Evolutionary conservation across 92 coral and sea anemone genomes (phyloP).

Genomic region (Epizoanthus rinbou): DNA sequence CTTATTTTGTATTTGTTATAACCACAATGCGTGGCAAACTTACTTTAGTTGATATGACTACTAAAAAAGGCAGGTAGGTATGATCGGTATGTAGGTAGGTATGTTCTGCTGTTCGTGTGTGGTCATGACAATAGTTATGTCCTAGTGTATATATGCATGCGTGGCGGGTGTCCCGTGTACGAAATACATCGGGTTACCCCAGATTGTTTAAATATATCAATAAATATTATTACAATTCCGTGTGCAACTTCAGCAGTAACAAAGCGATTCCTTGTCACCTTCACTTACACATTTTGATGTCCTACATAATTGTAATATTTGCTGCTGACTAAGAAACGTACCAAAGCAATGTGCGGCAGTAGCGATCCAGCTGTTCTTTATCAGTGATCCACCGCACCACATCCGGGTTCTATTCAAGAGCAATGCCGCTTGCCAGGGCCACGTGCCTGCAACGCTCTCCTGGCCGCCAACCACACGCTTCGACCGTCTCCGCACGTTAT

Average conservation of each 20-base stretch:
- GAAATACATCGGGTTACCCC: too few relatives aligned
- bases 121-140: neutral
- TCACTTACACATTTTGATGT: too few relatives aligned
- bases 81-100: neutral
- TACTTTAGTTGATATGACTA: too few relatives aligned
- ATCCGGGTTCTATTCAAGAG: slow-evolving; percentile 79
- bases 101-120: neutral
- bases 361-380: slow-evolving; percentile 79
- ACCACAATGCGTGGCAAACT: too few relatives aligned
- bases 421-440: slow-evolving; percentile 98
- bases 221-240: too few relatives aligned
- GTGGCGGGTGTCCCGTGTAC: too few relatives aligned
- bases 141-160: neutral
- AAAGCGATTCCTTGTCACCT: too few relatives aligned
- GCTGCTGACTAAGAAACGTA: slow-evolving; percentile 43
- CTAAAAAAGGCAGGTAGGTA: too few relatives aligned
- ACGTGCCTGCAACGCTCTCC: slow-evolving; percentile 73
- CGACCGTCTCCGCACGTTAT: slow-evolving; percentile 29
- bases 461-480: slow-evolving; percentile 92
- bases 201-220: too few relatives aligned
- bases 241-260: too few relatives aligned
- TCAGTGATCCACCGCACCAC: slow-evolving; percentile 91
- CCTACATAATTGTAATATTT: neutral
- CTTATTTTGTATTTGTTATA: too few relatives aligned
- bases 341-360: slow-evolving; percentile 98